Evolutionary conservation across 1,140 invertebrate genomes (phyloP).

Genomic region (Drosophila orena): DNA sequence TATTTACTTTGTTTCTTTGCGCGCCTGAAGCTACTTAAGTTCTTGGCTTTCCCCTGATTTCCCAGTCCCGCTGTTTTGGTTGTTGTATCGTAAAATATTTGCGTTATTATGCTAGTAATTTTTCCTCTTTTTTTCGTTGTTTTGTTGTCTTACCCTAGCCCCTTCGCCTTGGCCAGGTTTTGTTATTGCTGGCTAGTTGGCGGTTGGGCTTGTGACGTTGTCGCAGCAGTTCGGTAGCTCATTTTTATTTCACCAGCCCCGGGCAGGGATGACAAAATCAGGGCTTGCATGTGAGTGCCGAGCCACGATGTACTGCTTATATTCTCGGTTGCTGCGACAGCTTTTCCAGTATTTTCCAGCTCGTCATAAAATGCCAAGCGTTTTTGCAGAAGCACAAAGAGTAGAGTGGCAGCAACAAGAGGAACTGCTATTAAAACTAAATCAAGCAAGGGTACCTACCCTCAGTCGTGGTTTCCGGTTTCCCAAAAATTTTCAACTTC

Average conservation of each 20-base stretch:
- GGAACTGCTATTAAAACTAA: constrained; percentile 65
- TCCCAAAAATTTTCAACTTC: constrained; percentile 42
- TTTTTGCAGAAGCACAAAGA: constrained; percentile 49
- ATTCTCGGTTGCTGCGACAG: constrained; percentile 11
- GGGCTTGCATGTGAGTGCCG: constrained; percentile 43
- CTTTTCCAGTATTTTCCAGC: constrained; percentile 20
- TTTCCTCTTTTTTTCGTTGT: constrained; percentile 58
- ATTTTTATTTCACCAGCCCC: constrained; percentile 74
- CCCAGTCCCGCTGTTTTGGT: constrained; percentile 41
- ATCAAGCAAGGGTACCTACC: constrained; percentile 28
- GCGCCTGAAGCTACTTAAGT: constrained; percentile 75
- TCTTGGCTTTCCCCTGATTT: constrained; percentile 69
- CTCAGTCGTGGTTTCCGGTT: constrained; percentile 31
- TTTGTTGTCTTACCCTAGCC: constrained; percentile 1
- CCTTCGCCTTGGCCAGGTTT: background rate
- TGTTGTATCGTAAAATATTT: constrained; percentile 78
- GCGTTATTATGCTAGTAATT: constrained; percentile 83
- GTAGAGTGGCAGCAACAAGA: constrained; percentile 26
- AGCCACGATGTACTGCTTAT: constrained; percentile 7
- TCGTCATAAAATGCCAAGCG: constrained; percentile 72
- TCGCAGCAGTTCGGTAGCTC: constrained; percentile 64
- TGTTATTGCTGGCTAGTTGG: constrained; percentile 29
- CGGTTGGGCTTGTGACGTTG: constrained; percentile 32
- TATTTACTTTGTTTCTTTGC: constrained; percentile 76
- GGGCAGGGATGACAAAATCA: constrained; percentile 69